phyloP scores from a whole-genome alignment of 2,888 invertebrate species.

The Nowickia ferox region DNA sequence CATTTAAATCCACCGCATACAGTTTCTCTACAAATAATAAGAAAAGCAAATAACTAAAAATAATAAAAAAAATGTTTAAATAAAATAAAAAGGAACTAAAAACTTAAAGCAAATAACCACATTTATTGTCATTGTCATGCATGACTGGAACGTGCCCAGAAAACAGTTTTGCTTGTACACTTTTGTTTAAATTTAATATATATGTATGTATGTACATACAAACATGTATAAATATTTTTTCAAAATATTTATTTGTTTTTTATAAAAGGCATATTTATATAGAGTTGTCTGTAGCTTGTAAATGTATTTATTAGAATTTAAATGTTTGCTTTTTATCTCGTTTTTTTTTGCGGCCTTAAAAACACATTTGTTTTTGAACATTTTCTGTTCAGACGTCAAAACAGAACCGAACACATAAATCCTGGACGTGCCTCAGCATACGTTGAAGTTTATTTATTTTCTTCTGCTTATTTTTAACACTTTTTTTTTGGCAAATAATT shows the following conservation, averaged over 20 bases:
- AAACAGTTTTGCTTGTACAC: conserved; percentile 58
- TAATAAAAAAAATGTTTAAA: background rate
- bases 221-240: conserved; percentile 33
- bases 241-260: conserved; percentile 20
- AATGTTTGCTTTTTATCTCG: conserved; percentile 27
- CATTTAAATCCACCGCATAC: conserved; percentile 11
- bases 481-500: conserved; percentile 38
- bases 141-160: conserved; percentile 71
- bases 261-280: background rate
- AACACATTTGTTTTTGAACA: conserved; percentile 33
- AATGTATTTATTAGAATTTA: conserved; percentile 59
- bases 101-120: conserved; percentile 57
- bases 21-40: conserved; percentile 25
- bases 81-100: conserved; percentile 31
- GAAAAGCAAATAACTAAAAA: conserved; percentile 4
- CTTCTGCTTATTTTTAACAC: background rate
- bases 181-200: conserved; percentile 48
- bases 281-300: conserved; percentile 25
- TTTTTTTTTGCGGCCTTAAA: conserved; percentile 9
- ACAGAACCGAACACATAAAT: conserved; percentile 65
- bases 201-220: too few relatives aligned
- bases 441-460: conserved; percentile 37
- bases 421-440: conserved; percentile 68
- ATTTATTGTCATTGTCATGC: conserved; percentile 70
- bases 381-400: conserved; percentile 52